Evolutionary conservation across 2,888 invertebrate species (phyloP), one percentile per base, ranked within the genome.

Genomic region (Argynnis bischoffii): DNA sequence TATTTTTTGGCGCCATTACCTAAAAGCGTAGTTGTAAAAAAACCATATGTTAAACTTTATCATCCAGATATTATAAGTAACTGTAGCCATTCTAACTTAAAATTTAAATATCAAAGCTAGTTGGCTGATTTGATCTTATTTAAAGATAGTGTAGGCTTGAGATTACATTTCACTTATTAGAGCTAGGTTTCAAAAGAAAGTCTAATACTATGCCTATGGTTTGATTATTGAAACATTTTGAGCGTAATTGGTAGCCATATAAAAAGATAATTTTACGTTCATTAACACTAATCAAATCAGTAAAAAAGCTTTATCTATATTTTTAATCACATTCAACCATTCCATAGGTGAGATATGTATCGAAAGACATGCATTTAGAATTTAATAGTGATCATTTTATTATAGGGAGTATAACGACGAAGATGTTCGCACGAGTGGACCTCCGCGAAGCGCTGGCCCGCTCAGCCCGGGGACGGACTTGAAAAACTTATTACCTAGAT

Each of bases 341-440:
- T 48, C 26, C 31, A 21, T 47, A 59, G 59, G 31, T 48, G 48
- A 66, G 54, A 41, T 46, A 66, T 55, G 55, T 64, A 63, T 64
- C 64, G 65, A 69, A 65, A 63, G 67, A 55, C 67, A 57, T 67
- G 65, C 63, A 64, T 72, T 68, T 66, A 51, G 35, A 67, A 65
- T 64, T 67, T 70, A 69, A 69, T 67, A 55, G 67, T 59, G 69
- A 70, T 73, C 75, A 71, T 72, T 74, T 72, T 73, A 74, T 70
- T 75, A 72, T 60, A 67, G 60, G 67, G 69, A 65, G 74, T 69
- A 70, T 70, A 73, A 72, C 70, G 74, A 71, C 69, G 66, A 55
- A 63, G 66, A 70, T 70, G 69, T 66, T 54, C 60, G 66, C 72
- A 26, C 69, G 66, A 65, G 66, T 53, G 65, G 75, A 75, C 75